These are phyloP conservation scores for Zelleria hepariella DNA, from an alignment of 2,888 invertebrate species.

Conservation along the genomic window DNA sequence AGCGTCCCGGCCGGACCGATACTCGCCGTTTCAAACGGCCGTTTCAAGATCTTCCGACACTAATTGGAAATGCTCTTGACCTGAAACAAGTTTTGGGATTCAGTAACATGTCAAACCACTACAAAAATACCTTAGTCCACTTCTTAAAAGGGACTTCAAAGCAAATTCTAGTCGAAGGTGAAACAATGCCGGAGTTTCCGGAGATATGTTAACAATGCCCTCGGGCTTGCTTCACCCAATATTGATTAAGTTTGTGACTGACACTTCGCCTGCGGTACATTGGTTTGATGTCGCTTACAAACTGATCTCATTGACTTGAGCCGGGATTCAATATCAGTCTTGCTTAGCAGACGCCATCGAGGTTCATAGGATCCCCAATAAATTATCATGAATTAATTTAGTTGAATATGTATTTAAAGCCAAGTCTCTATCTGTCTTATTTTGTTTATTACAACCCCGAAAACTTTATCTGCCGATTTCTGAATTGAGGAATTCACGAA, in stretches of 20 bases:
- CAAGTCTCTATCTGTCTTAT: too few species aligned
- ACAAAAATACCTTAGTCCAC: not conserved
- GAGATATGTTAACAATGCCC: not conserved
- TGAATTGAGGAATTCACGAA: too few species aligned
- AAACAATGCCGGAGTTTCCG: not conserved
- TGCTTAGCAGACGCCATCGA: not conserved
- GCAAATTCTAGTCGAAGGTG: not conserved
- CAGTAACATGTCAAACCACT: not conserved
- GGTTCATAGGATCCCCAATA: not conserved
- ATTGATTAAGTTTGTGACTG: not conserved
- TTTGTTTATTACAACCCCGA: too few species aligned
- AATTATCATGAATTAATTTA: too few species aligned
- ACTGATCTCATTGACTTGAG: not conserved
- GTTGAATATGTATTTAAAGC: too few species aligned
- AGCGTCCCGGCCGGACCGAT: not conserved
- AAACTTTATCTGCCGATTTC: too few species aligned
- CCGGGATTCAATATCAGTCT: not conserved
- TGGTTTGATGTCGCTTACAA: not conserved
- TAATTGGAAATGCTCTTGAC: conserved; percentile 69
- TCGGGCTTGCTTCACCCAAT: not conserved
- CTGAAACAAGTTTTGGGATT: conserved; percentile 26
- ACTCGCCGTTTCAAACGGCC: conserved; percentile 41
- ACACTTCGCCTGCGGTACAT: not conserved
- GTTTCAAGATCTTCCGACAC: conserved; percentile 67
- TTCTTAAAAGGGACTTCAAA: not conserved